Evolutionary conservation across 2,888 invertebrate genomes (phyloP), one percentile per base, ranked within the genome.

Genomic region (Sipha maydis): DNA sequence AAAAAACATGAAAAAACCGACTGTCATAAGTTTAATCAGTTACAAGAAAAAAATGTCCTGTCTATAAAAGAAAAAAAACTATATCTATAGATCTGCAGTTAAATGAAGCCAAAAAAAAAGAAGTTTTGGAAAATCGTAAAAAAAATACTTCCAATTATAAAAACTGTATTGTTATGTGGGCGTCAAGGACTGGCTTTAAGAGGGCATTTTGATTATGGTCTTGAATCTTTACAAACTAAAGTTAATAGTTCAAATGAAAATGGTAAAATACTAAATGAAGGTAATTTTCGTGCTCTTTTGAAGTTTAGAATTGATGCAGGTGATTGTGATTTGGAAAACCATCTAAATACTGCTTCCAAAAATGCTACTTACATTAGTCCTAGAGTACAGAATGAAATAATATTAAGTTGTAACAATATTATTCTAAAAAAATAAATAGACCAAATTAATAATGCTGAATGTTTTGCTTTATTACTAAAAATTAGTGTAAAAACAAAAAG

Each of bases 311-410:
- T 56, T 67, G 31, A 80, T 56, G 56, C 56, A 31, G 80, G 56
- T 67, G 80, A 80, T 80, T 56, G 38, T 2, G 25, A 56, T 56
- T 80, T 56, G 80, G 38, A 80, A 56, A 80, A 61, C 80, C 80
- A 80, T 54, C 73, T 88, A 69, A 80, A 75, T 80, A 79, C 61
- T 79, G 71, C 71, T 86, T 31, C 38, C 17, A 67, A 54, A 38
- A 83, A 83, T 73, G 54, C 69, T 76, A 85, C 76, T 34, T 85
- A 85, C 76, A 85, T 56, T 38, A 85, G 76, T 54, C 73, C 73
- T 41, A 85, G 48, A 54, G 21, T 75, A 48, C 85, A 85, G 76
- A 85, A 85, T 76, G 41, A 85, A 85, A 85, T 85, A 31, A 85
- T 85, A 31, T 38, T 25, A 71, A 54, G 48, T 48, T 85, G 85